Percentiles rank a stretch among this genome's conserved stretches.
phyloP scores from a whole-genome alignment of 2,888 invertebrate species.

The Noctua comes region DNA sequence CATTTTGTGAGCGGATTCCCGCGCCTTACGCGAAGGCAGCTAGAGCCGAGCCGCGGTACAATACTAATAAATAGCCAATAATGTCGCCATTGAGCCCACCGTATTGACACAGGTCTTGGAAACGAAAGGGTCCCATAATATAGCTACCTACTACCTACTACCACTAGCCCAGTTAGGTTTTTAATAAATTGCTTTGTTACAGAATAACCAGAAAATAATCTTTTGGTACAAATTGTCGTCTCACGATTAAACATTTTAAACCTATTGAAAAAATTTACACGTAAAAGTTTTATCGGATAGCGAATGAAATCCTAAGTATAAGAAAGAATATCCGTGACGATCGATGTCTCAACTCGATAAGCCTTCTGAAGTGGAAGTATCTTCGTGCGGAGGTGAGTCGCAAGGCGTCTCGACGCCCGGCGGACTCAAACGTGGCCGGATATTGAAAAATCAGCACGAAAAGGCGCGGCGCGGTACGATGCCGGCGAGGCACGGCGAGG shows the following conservation, averaged over 20 bases:
- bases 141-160: not conserved
- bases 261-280: slow-evolving; percentile 17
- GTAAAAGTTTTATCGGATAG: slow-evolving; percentile 3
- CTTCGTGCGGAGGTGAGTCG: slow-evolving; percentile 29
- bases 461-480: not conserved
- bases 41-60: slow-evolving; percentile 27
- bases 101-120: slow-evolving; percentile 41
- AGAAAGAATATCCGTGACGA: slow-evolving; percentile 37
- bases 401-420: not conserved
- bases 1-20: slow-evolving; percentile 47
- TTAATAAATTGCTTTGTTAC: slow-evolving; percentile 1
- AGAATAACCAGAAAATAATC: not conserved
- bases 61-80: slow-evolving; percentile 61
- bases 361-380: slow-evolving; percentile 35
- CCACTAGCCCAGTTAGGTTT: not conserved
- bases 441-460: slow-evolving; percentile 57
- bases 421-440: slow-evolving; percentile 47
- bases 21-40: slow-evolving; percentile 35
- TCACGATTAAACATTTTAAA: slow-evolving; percentile 9
- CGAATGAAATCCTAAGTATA: slow-evolving; percentile 29
- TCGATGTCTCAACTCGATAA: slow-evolving; percentile 44
- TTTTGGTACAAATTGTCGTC: not conserved
- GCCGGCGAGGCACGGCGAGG: not conserved
- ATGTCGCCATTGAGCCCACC: slow-evolving; percentile 43
- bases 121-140: slow-evolving; percentile 18